phyloP scores from a whole-genome alignment of 2,888 invertebrate species.

The Anoncus sp. region DNA sequence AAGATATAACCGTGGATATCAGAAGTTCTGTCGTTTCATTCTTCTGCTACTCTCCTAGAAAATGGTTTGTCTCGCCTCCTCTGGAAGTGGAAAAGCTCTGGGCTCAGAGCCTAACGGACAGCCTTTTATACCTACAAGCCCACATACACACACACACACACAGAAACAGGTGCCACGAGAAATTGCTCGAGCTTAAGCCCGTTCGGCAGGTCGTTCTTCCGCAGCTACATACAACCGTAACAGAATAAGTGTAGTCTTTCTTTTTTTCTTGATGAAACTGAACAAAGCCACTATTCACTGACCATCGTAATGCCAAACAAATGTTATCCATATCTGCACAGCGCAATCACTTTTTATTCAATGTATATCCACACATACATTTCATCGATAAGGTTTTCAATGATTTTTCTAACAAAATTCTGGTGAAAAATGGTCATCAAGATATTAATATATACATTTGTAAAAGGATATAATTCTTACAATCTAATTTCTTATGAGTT shows the following conservation, averaged over 20 bases:
- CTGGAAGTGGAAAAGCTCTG: slow-evolving; percentile 21
- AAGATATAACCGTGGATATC: slow-evolving; percentile 47
- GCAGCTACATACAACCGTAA: neutral
- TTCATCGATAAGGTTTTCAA: too few species aligned
- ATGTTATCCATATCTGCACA: neutral
- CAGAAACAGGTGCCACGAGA: slow-evolving; percentile 13
- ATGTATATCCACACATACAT: too few species aligned
- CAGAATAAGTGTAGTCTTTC: neutral
- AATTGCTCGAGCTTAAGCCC: slow-evolving; percentile 22
- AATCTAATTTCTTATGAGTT: neutral
- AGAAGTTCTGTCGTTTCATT: slow-evolving; percentile 36
- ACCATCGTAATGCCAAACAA: slow-evolving; percentile 2
- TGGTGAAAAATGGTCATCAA: neutral
- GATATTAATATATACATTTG: neutral
- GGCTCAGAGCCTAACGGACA: slow-evolving; percentile 23
- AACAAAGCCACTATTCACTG: slow-evolving; percentile 8
- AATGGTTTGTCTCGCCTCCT: slow-evolving; percentile 2
- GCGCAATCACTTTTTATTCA: neutral
- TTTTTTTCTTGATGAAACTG: neutral
- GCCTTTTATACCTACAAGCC: slow-evolving; percentile 12
- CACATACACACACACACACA: neutral
- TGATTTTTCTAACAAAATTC: neutral
- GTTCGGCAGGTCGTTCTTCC: slow-evolving; percentile 10
- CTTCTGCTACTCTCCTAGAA: neutral
- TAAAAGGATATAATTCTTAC: neutral